Evolutionary conservation across 2,113 vertebrate genomes (phyloP).

Genomic region (Dipodomys merriami): DNA sequence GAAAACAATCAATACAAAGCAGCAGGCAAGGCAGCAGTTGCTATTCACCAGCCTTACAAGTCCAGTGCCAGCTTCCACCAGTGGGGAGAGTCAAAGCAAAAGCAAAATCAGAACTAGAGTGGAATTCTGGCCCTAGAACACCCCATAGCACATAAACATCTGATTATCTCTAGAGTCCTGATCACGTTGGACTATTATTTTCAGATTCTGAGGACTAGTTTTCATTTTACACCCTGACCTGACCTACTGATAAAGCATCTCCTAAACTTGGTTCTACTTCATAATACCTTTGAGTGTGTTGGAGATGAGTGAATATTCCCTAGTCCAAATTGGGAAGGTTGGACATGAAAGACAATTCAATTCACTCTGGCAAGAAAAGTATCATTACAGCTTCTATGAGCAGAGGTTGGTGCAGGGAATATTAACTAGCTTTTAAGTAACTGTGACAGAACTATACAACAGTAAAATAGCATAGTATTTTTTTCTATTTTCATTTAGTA

Average conservation of each 20-base stretch:
- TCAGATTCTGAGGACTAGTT: background rate
- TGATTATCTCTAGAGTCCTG: background rate
- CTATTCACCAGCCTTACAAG: background rate
- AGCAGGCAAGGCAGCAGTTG: background rate
- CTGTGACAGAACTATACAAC: background rate
- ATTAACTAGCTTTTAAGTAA: background rate
- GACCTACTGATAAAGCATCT: background rate
- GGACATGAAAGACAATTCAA: background rate
- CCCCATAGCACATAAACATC: background rate
- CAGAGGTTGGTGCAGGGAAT: background rate
- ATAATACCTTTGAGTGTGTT: background rate
- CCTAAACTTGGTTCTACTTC: background rate
- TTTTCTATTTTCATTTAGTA: background rate
- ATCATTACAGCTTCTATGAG: background rate
- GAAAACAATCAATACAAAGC: conserved; percentile 72
- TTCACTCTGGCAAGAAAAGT: background rate
- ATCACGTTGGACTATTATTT: conserved; percentile 13
- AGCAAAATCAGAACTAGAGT: conserved; percentile 55
- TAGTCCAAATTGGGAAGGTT: background rate
- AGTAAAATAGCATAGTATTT: background rate
- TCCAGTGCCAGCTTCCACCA: conserved; percentile 38
- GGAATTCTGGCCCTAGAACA: background rate
- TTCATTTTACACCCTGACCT: background rate
- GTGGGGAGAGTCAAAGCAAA: conserved; percentile 31
- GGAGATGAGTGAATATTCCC: background rate